Evolutionary conservation across 2,888 invertebrate species (phyloP).

Genomic region (Leptopilina syphax): DNA sequence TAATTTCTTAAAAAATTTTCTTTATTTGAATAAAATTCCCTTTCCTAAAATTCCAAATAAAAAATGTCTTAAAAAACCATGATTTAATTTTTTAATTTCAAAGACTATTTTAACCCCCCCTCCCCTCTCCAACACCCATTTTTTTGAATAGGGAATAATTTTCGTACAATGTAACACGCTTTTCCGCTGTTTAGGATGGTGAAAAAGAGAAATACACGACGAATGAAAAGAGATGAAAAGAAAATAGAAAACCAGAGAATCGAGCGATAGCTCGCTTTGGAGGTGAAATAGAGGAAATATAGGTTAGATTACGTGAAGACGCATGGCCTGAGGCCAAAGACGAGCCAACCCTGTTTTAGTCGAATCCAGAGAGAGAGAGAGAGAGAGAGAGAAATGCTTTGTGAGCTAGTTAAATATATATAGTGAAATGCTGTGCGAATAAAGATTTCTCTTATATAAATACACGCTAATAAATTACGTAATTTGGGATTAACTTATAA

Average conservation of each 20-base stretch:
- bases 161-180: constrained; percentile 32
- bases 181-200: neutral
- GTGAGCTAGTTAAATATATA: constrained; percentile 56
- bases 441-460: constrained; percentile 43
- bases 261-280: constrained; percentile 31
- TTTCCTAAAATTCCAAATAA: too few species aligned
- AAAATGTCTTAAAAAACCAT: too few species aligned
- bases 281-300: constrained; percentile 65
- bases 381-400: constrained; percentile 51
- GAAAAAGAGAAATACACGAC: constrained; percentile 1
- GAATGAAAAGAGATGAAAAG: neutral
- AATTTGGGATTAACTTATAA: neutral
- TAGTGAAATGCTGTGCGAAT: constrained; percentile 37
- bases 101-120: constrained; percentile 51
- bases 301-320: constrained; percentile 68
- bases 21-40: too few species aligned
- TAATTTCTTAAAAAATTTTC: too few species aligned
- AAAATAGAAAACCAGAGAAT: neutral
- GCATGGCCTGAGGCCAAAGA: constrained; percentile 55
- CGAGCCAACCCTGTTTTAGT: constrained; percentile 40
- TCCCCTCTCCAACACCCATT: constrained; percentile 18
- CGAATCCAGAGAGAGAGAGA: too few species aligned
- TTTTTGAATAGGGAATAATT: constrained; percentile 6
- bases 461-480: too few species aligned
- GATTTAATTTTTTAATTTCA: constrained; percentile 59